Evolutionary conservation across 2,888 invertebrate genomes (phyloP).

Genomic region (Pocota personata): DNA sequence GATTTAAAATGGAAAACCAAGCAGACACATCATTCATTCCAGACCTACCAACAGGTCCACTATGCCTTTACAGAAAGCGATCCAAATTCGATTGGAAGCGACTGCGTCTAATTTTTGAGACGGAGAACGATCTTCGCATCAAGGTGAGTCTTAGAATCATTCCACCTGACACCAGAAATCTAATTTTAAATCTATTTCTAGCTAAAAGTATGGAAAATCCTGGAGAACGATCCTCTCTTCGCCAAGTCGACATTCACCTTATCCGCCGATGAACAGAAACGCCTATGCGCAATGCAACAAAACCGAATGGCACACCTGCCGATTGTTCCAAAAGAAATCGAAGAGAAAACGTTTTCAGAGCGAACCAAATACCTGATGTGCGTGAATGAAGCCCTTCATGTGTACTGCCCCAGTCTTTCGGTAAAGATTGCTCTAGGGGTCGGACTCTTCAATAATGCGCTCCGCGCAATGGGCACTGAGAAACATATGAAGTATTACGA

Average conservation of each 20-base stretch:
- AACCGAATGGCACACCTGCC: conserved; percentile 87
- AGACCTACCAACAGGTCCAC: conserved; percentile 87
- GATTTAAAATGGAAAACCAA: conserved; percentile 77
- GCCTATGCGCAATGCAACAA: conserved; percentile 87
- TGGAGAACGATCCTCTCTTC: conserved; percentile 92
- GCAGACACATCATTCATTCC: conserved; percentile 86
- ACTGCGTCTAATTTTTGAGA: conserved; percentile 91
- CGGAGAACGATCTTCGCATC: conserved; percentile 88
- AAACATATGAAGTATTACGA: conserved; percentile 88
- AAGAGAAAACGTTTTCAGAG: conserved; percentile 85
- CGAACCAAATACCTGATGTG: conserved; percentile 90
- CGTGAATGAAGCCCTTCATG: conserved; percentile 89
- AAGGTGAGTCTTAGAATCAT: conserved; percentile 86
- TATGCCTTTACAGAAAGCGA: conserved; percentile 90
- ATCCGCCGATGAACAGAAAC: conserved; percentile 89
- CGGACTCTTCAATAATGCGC: conserved; percentile 89
- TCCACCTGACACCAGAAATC: neutral
- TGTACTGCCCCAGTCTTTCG: conserved; percentile 88
- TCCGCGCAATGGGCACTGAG: conserved; percentile 90
- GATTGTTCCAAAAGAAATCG: conserved; percentile 86
- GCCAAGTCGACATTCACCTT: conserved; percentile 86
- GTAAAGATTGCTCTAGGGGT: conserved; percentile 91
- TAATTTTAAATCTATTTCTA: conserved; percentile 81
- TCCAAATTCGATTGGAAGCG: conserved; percentile 95
- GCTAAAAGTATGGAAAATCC: conserved; percentile 90